Conservation (phyloP, 1,140 invertebrate genomes). For the Megalonaias nervosa region DNA sequence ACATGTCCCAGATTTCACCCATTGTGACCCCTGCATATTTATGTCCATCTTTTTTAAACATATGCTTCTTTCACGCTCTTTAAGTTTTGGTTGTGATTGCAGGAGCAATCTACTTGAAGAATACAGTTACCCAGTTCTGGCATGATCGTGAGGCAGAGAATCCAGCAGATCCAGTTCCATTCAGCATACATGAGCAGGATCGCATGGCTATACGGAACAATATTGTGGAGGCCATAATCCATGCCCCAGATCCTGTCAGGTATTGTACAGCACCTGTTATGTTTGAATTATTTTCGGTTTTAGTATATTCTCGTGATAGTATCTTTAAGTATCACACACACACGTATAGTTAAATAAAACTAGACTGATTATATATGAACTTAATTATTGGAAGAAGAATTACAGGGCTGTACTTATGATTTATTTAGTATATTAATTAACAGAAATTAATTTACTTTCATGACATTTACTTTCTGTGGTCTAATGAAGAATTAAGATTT, state of each 20-base stretch:
- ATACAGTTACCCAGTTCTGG: slow-evolving; percentile 93
- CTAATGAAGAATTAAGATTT: background rate
- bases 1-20: background rate
- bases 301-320: too few species aligned
- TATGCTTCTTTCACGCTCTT: too few species aligned
- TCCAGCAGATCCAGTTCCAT: slow-evolving; percentile 82
- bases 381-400: too few species aligned
- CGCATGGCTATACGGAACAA: slow-evolving; percentile 91
- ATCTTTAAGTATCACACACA: too few species aligned
- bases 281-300: too few species aligned
- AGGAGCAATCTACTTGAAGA: slow-evolving; percentile 97
- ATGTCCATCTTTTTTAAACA: background rate
- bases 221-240: slow-evolving; percentile 95
- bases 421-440: too few species aligned
- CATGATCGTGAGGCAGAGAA: slow-evolving; percentile 81
- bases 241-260: slow-evolving; percentile 91
- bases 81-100: slow-evolving; percentile 33
- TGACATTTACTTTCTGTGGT: too few species aligned
- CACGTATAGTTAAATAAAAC: too few species aligned
- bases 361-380: too few species aligned
- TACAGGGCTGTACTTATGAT: too few species aligned
- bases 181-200: slow-evolving; percentile 97
- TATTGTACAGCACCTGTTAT: slow-evolving; percentile 55
- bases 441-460: too few species aligned
- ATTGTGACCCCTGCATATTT: background rate